phyloP scores from a whole-genome alignment of 2,113 vertebrate genomes.

The Ursus arctos region DNA sequence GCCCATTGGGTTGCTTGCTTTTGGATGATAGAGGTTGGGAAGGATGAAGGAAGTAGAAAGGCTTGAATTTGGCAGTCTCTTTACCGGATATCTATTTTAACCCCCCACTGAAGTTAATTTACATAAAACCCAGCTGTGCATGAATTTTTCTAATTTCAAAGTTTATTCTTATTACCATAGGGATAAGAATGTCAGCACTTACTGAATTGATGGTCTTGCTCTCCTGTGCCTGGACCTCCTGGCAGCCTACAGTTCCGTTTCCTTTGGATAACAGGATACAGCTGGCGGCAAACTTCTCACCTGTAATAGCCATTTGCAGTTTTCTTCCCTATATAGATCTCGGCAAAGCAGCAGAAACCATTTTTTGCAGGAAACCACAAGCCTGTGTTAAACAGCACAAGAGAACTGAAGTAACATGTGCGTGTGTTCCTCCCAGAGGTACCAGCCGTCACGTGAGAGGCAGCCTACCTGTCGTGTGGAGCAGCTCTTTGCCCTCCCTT shows the following conservation, averaged over 20 bases:
- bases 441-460: neutral
- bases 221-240: slow-evolving; percentile 19
- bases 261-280: slow-evolving; percentile 80
- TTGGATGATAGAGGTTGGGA: neutral
- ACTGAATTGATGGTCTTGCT: slow-evolving; percentile 42
- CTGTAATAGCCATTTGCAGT: slow-evolving; percentile 57
- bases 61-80: slow-evolving; percentile 37
- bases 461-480: neutral
- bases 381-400: slow-evolving; percentile 58
- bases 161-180: slow-evolving; percentile 46
- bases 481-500: neutral
- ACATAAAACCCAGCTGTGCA: slow-evolving; percentile 72
- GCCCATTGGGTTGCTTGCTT: neutral
- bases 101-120: slow-evolving; percentile 71
- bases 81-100: slow-evolving; percentile 77
- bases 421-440: neutral
- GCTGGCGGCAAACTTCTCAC: slow-evolving; percentile 80
- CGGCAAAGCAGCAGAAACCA: slow-evolving; percentile 45
- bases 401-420: slow-evolving; percentile 59
- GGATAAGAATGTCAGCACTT: slow-evolving; percentile 46
- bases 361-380: slow-evolving; percentile 75
- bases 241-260: slow-evolving; percentile 77
- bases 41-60: slow-evolving; percentile 53
- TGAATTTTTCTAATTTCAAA: slow-evolving; percentile 67
- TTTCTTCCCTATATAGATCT: slow-evolving; percentile 27